Percentiles rank a stretch among this genome's conserved stretches.
Conservation (phyloP, 2,113 vertebrate species). For the Daboia siamensis region DNA sequence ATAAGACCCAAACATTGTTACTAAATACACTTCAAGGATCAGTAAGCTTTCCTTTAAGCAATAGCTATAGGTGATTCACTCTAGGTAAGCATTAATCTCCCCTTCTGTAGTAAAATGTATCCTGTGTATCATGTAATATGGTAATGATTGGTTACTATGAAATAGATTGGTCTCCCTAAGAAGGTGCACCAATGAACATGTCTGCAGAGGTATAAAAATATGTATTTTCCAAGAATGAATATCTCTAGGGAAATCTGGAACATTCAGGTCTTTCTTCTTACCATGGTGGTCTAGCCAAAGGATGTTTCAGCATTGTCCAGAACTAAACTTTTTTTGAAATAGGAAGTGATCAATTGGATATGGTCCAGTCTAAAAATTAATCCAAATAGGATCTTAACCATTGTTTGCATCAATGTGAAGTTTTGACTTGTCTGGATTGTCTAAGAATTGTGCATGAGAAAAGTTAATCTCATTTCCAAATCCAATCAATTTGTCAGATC, state of each 20-base stretch:
- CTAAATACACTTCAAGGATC: conserved; percentile 23
- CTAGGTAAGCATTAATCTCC: neutral
- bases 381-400: neutral
- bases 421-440: neutral
- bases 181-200: neutral
- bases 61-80: conserved; percentile 17
- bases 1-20: neutral
- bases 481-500: neutral
- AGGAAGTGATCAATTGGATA: neutral
- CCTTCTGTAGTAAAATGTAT: neutral
- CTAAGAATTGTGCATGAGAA: neutral
- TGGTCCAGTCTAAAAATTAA: neutral
- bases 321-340: neutral
- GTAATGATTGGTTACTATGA: neutral
- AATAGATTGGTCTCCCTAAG: neutral
- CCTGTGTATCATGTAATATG: neutral
- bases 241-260: too few species aligned
- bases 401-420: neutral
- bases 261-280: neutral
- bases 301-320: neutral
- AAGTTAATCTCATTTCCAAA: neutral
- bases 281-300: neutral
- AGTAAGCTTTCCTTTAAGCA: conserved; percentile 13
- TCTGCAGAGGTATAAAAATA: too few species aligned
- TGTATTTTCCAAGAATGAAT: too few species aligned